Evolutionary conservation across 2,113 vertebrate genomes (phyloP).

Genomic region (Propithecus coquereli): DNA sequence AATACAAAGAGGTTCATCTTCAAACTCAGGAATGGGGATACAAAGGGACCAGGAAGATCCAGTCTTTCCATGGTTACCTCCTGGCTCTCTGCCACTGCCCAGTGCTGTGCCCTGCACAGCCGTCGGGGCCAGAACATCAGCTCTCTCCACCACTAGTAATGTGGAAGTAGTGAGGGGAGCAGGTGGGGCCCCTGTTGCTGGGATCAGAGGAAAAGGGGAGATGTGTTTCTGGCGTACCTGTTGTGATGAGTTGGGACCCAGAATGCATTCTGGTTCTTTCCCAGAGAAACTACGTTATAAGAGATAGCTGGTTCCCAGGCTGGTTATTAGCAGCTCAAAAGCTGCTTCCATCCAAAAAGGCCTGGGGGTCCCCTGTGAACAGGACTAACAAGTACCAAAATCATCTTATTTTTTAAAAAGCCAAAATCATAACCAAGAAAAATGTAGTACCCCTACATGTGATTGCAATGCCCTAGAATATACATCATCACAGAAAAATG

Average conservation of each 20-base stretch:
- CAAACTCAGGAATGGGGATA: background rate
- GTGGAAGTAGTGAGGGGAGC: background rate
- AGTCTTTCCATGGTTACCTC: rapidly evolving
- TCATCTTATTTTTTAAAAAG: background rate
- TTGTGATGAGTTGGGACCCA: background rate
- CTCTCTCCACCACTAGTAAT: background rate
- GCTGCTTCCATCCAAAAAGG: background rate
- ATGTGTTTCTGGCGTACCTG: background rate
- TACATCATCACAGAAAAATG: background rate
- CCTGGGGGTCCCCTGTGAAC: background rate
- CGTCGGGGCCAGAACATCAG: rapidly evolving
- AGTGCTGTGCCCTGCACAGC: rapidly evolving
- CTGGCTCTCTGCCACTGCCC: rapidly evolving
- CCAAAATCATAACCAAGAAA: background rate
- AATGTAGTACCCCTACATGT: background rate
- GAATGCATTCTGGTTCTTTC: background rate
- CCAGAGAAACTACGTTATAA: background rate
- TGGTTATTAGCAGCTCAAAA: background rate
- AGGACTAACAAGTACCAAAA: background rate
- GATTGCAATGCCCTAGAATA: rapidly evolving
- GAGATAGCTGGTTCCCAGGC: background rate
- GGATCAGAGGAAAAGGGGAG: background rate
- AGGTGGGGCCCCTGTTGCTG: rapidly evolving
- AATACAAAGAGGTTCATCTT: background rate
- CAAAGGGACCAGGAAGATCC: background rate